Base-by-base conservation (phyloP, 2,888 invertebrate species). In the Vandiemenella viatica region DNA sequence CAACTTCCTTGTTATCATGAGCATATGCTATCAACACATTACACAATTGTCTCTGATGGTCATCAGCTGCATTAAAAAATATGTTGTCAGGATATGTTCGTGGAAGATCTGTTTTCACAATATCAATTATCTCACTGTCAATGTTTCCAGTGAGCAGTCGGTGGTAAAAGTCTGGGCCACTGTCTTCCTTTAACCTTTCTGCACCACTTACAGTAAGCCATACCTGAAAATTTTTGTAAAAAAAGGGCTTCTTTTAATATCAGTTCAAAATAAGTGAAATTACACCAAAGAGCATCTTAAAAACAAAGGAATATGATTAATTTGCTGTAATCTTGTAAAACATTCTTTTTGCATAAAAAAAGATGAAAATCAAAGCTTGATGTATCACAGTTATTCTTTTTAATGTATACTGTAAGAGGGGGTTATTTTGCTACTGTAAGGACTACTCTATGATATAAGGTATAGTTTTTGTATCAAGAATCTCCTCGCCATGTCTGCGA, bases 71-170 rank as follows among this genome's bases (percentile, higher is more conserved):
- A 55, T 80, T 80, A 63, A 95, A 95, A 67, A 83, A 88, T 58
- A 92, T 88, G 67, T 95, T 95, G 64, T 93, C 92, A 48, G 93
- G 93, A 71, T 92, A 95, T 53, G 93, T 95, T 55, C 95, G 73
- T 54, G 90, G 91, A 59, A 93, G 71, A 72, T 93, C 93, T 53
- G 88, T 85, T 67, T 81, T 79, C 48, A 93, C 90, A 50, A 81
- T 74, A 61, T 92, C 90, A 47, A 81, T 77, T 20, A 85, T 69
- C 58, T 75, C 77, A 58, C 79, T 75, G 59, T 85, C 81, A 63
- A 77, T 79, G 20, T 80, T 76, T 46, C 76, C 74, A 57, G 76
- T 75, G 54, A 86, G 67, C 59, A 91, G 71, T 60, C 77, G 59
- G 20, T 59, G 58, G 56, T 70, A 73, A n/a, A 67, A 58, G 49